Conservation (phyloP, 1,140 invertebrate genomes). For the Drosophila pandora region DNA sequence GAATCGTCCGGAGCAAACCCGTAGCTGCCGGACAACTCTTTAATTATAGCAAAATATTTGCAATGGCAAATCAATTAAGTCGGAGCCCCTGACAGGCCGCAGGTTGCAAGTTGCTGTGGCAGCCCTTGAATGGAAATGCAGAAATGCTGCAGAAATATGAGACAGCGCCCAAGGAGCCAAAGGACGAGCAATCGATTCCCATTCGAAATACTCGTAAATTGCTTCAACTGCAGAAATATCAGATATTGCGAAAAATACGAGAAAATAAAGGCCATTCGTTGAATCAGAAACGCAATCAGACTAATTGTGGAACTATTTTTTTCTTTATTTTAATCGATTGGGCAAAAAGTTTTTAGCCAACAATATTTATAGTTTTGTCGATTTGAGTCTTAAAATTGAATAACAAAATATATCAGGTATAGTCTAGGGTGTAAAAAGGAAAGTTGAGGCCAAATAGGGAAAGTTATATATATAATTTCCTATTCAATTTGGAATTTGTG, state of each 20-base stretch:
- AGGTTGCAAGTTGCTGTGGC: not conserved
- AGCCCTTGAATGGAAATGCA: conserved; percentile 9
- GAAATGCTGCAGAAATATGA: conserved; percentile 37
- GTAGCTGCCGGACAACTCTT: conserved; percentile 20
- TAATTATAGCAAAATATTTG: conserved; percentile 67
- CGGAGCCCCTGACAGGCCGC: conserved; percentile 10
- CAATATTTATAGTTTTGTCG: not conserved
- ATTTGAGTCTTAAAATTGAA: too few relatives aligned
- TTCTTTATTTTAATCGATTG: not conserved
- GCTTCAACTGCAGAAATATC: not conserved
- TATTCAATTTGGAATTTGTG: too few relatives aligned
- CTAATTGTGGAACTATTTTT: not conserved
- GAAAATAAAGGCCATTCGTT: not conserved
- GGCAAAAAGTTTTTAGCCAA: not conserved
- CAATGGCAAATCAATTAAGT: conserved; percentile 54
- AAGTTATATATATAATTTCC: too few relatives aligned
- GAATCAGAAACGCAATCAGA: not conserved
- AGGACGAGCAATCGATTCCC: not conserved
- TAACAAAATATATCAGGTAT: too few relatives aligned
- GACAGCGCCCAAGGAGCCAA: conserved; percentile 1
- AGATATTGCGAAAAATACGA: not conserved
- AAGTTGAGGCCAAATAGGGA: too few relatives aligned
- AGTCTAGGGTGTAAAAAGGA: too few relatives aligned
- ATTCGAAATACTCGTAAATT: conserved; percentile 1
- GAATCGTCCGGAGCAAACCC: not conserved